Evolutionary conservation across 2,888 invertebrate species (phyloP), one percentile per base, ranked within the genome.

Genomic region (Tolmerus cingulatus): DNA sequence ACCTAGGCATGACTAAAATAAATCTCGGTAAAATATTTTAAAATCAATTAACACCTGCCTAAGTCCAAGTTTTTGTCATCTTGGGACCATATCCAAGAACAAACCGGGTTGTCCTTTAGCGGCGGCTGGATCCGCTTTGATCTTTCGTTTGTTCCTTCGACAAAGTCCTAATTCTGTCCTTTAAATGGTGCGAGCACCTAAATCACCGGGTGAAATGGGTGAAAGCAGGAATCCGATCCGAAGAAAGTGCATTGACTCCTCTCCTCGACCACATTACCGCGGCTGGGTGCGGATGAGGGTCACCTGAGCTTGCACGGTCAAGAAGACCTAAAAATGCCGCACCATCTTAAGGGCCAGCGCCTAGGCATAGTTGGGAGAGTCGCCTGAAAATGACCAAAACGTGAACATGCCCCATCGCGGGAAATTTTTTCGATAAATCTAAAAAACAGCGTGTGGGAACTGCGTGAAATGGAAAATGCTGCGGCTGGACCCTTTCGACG

Each of bases 401-500:
- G 84, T 84, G 84, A 37, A 84, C 74, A 34, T 46, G 23, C 23
- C 14, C 40, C 23, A n/a, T 30, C 57, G 9, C 23, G 40, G 74
- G 40, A 37, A 74, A 66, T 40, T 19, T 84, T 84, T 84, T 74
- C 27, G 66, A 84, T 84, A 84, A 84, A 84, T 84, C 84, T 40
- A 57, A 66, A 30, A 84, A 84, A 57, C 57, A 84, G 84, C 84
- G 84, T 84, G 84, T 84, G 84, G 84, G 84, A 84, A 84, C 51
- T 84, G 19, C 23, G 74, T 57, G 84, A 66, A 84, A 66, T 46
- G 37, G 55, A 27, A 34, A 84, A 74, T 37, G n/a, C 27, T 27
- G 66, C 84, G 23, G 3, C 57, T 37, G 7, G 84, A n/a, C 84
- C 57, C 74, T 66, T 57, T 34, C 66, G 66, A 66, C 16, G 84